Base-by-base conservation (phyloP, 2,797 vertebrate species). In the Enteromius afrohamiltoni region DNA sequence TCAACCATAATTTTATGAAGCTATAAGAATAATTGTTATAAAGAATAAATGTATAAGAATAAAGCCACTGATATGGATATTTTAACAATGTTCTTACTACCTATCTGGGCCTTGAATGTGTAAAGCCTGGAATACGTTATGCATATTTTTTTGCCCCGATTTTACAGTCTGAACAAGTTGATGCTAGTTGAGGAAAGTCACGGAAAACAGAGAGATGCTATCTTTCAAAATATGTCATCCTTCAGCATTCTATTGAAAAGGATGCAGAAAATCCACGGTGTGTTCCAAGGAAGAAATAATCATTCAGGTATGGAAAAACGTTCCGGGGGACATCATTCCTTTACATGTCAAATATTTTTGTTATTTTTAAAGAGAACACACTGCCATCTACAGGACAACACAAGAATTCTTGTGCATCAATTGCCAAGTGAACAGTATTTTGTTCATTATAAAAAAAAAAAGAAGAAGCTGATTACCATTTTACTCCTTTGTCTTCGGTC, bases 371-470 rank as follows among this genome's bases (percentile, higher is more conserved):
- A 69, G 17, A 69, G 17, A 6, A 40, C 8, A 65, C 47, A 69
- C 49, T 80, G 81, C 80, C 81, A 75, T 64, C 77, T 86, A 51
- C 69, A 80, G 85, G 74, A 60, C 11, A 8, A 16, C 51, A 45
- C 16, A 9, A 31, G 23, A 60, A 49, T 60, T 34, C 1, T 67
- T 0, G 5, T 42, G 11, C 16, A 51, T 26, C 6, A 31, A 0
- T 51, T 23, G 19, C 13, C 42, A 37, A 64, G 23, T 76, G 13
- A 23, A 53, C 26, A 34, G 26, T 23, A 62, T 29, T 29, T 62
- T 14, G 23, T 23, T 60, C 11, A 26, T 60, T 5, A 13, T 13
- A 60, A 26, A 13, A 16, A 16, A 49, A 17, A 55, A 60, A 26
- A n/a, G n/a, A n/a, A n/a, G n/a, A n/a, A 26, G 6, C 2, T 47